These are phyloP conservation scores for Phalloptychus januarius DNA, from an alignment of 2,797 vertebrate genomes.

Conservation along the genomic window DNA sequence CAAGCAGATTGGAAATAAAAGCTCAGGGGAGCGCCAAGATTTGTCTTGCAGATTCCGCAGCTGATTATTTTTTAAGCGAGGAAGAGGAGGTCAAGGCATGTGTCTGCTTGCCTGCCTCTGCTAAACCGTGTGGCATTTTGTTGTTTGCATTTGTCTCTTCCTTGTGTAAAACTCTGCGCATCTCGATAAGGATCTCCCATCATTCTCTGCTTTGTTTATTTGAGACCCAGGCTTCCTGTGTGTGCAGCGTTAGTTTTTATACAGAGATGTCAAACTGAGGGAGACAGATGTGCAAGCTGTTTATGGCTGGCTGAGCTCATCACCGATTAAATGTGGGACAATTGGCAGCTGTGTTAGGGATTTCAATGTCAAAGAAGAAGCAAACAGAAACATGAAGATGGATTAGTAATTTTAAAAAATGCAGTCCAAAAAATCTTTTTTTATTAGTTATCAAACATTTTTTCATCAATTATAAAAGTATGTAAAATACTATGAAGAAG, in stretches of 20 bases:
- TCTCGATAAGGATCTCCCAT: constrained; percentile 60
- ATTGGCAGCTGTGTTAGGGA: background rate
- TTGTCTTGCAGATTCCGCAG: constrained; percentile 66
- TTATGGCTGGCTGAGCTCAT: constrained; percentile 3
- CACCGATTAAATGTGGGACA: background rate
- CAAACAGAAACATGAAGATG: background rate
- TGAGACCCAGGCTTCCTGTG: constrained; percentile 61
- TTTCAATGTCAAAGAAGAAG: background rate
- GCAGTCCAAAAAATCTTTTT: background rate
- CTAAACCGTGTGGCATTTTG: constrained; percentile 61
- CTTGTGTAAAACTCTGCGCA: constrained; percentile 36
- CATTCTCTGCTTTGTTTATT: constrained; percentile 68
- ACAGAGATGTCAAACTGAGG: constrained; percentile 8
- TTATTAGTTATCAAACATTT: background rate
- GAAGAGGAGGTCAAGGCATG: constrained; percentile 56
- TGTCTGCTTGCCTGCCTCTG: constrained; percentile 50
- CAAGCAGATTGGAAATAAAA: constrained; percentile 44
- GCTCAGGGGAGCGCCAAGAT: constrained; percentile 42
- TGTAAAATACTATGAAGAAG: background rate
- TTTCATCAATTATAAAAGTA: background rate
- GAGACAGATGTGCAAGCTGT: background rate
- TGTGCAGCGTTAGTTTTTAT: constrained; percentile 21
- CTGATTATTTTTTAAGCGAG: constrained; percentile 54
- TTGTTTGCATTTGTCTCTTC: constrained; percentile 60
- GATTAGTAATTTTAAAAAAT: background rate